Evolutionary conservation across 2,888 invertebrate genomes (phyloP).

Genomic region (Chrysotoxum bicinctum): DNA sequence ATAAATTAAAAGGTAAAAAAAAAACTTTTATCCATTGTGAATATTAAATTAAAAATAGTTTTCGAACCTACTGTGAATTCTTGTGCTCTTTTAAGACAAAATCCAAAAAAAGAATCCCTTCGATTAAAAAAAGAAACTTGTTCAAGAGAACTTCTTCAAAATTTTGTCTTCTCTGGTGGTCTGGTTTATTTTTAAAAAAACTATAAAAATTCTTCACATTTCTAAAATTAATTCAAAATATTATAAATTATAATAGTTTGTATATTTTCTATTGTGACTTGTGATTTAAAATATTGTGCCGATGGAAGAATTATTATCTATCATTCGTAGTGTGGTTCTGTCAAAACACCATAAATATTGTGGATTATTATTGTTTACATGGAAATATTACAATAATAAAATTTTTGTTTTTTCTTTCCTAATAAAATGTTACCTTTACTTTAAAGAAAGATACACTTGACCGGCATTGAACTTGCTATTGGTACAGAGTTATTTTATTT

Average conservation of each 20-base stretch:
- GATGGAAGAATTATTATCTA: slow-evolving; percentile 11
- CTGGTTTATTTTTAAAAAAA: slow-evolving; percentile 54
- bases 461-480: slow-evolving; percentile 48
- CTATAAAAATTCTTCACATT: slow-evolving; percentile 35
- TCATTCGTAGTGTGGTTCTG: slow-evolving; percentile 28
- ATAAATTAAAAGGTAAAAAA: slow-evolving; percentile 45
- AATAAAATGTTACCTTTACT: background rate
- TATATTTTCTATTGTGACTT: slow-evolving; percentile 22
- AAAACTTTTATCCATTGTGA: slow-evolving; percentile 1
- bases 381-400: background rate
- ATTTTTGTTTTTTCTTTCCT: background rate
- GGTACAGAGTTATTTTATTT: background rate
- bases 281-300: background rate
- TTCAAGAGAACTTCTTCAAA: background rate
- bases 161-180: background rate
- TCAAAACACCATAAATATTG: slow-evolving; percentile 25
- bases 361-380: slow-evolving; percentile 36
- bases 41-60: background rate
- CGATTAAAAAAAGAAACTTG: background rate
- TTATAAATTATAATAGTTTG: slow-evolving; percentile 17
- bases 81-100: background rate
- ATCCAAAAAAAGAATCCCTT: background rate
- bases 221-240: slow-evolving; percentile 33
- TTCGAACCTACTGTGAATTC: background rate
- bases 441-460: slow-evolving; percentile 18